A percentile compares a stretch with the other conserved stretches of the same genome.
These are phyloP conservation scores for Eurystomus gularis DNA, from an alignment of 2,113 vertebrate species.

Conservation along the genomic window DNA sequence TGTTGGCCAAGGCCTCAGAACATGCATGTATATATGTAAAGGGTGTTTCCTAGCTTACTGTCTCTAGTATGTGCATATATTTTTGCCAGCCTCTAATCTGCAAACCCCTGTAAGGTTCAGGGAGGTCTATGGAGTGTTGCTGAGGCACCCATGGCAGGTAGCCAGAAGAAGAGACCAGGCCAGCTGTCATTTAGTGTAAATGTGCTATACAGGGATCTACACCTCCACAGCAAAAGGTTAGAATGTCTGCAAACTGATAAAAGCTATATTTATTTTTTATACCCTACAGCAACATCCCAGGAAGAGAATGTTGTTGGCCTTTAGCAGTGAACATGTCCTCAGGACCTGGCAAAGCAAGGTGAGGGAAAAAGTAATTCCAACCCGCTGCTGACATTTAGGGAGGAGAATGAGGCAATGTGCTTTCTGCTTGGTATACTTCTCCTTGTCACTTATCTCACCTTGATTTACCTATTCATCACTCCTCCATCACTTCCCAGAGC, in stretches of 20 bases:
- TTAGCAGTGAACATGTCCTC: background rate
- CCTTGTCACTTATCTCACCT: background rate
- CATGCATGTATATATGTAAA: background rate
- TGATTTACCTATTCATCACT: slow-evolving; percentile 18
- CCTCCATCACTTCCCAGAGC: background rate
- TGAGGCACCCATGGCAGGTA: background rate
- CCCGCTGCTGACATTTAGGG: background rate
- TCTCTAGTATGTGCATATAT: background rate
- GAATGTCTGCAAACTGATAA: background rate
- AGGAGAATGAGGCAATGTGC: background rate
- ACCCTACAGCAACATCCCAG: background rate
- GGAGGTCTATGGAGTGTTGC: background rate
- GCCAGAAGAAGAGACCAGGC: background rate
- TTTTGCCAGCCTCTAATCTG: background rate
- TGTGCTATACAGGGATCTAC: background rate
- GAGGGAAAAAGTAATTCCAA: background rate
- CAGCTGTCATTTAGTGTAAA: background rate
- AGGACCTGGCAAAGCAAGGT: background rate
- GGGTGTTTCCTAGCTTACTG: background rate
- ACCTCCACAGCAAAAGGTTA: background rate
- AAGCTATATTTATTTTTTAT: background rate
- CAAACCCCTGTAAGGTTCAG: background rate
- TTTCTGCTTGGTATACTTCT: background rate
- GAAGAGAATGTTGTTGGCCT: background rate
- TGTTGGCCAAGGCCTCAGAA: background rate